Evolutionary conservation across 37 sponge, comb jelly and placozoan species (phyloP), one percentile per base, ranked within the genome.

Genomic region (Theonella swinhoei): DNA sequence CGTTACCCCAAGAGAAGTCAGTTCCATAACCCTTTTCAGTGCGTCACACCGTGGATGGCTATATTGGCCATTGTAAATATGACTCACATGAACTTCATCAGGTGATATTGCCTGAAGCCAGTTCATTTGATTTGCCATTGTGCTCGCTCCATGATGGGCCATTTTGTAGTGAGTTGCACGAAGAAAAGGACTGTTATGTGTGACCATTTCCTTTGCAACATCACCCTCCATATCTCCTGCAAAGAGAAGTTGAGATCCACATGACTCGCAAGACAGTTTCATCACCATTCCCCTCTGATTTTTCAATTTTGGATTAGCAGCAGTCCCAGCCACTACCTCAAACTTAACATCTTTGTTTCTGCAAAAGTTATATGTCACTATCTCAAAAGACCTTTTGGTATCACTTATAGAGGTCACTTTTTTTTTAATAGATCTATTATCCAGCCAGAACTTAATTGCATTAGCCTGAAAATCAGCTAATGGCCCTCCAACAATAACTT

Each of bases 61-160:
- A 62, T 30, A 77, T n/a, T 5, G 5, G 31, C 19, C 9, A 4
- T 7, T 36, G 29, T 62, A 77, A 36, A 2, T 28, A 62, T 47
- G 68, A 59, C 82, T 81, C 4, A 62, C 72, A 34, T 68, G 68
- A 1, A 35, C 82, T 22, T 30, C 26, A 33, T 23, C 3, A 17
- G 82, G 82, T 58, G 1, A 2, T 58, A 81, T 71, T 4, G 72
- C 31, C 3, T 9, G 7, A 5, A 81, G 62, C 62, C 72, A 81
- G 23, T 22, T 22, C 38, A 22, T 22, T 2, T 28, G 43, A 62
- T 81, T 81, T 28, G 73, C 82, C 9, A 34, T 29, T 1, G 68
- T 23, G 29, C 82, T 71, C 9, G 82, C 73, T 24, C 82, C 82
- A 43, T 81, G 82, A 26, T 81, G 82, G 36, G 82, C 23, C 28